These are phyloP conservation scores for Mastacembelus armatus DNA, from an alignment of 2,797 vertebrate species.

Conservation along the genomic window DNA sequence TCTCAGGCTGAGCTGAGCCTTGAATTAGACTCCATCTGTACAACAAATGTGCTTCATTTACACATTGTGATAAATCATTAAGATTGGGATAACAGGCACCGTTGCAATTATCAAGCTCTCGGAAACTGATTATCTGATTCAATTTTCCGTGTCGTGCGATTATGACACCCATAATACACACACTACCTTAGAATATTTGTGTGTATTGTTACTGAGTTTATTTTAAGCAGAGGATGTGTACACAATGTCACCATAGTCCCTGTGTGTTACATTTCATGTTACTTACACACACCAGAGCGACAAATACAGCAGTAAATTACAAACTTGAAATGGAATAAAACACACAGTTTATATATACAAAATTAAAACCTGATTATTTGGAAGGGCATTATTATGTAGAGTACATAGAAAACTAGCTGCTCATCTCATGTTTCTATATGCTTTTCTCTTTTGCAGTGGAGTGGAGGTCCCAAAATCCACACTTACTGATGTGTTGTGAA, in stretches of 20 bases:
- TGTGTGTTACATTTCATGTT: background rate
- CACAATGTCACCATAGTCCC: background rate
- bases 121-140: slow-evolving; percentile 19
- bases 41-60: slow-evolving; percentile 22
- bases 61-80: slow-evolving; percentile 28
- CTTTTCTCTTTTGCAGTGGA: background rate
- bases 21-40: background rate
- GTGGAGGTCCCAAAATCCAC: background rate
- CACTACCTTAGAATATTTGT: background rate
- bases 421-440: background rate
- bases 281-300: background rate
- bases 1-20: background rate
- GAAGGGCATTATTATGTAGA: background rate
- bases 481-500: slow-evolving; percentile 24
- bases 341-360: background rate
- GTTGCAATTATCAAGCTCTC: slow-evolving; percentile 21
- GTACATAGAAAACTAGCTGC: background rate
- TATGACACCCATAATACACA: background rate
- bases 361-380: background rate
- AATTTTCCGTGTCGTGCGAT: background rate
- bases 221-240: background rate
- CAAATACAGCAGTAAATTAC: background rate
- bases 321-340: background rate
- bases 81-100: slow-evolving; percentile 15
- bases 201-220: slow-evolving; percentile 3